Evolutionary conservation across 2,797 vertebrate species (phyloP), one percentile per base, ranked within the genome.

Genomic region (Sebastes melanostomus): DNA sequence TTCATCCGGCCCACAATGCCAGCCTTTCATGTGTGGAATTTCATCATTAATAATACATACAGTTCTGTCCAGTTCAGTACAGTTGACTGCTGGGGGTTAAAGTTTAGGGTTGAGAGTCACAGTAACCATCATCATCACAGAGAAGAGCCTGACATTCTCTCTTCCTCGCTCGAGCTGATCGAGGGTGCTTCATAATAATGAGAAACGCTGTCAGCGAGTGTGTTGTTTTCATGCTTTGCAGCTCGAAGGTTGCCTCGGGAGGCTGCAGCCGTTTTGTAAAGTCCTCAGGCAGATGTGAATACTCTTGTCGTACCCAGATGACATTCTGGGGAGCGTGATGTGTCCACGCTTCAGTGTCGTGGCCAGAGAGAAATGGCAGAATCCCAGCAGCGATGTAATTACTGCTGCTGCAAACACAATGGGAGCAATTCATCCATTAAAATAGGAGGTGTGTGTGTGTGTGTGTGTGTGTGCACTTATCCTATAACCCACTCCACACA

Each of bases 21-120:
- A 18, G 84, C 78, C 91, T 95, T 95, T 96, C 94, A 95, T 91
- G 81, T 71, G 90, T 87, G 93, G 94, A 94, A 95, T 96, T 93
- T 93, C 84, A 58, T 87, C 93, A 95, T 96, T 95, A 96, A 95
- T 94, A 94, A 94, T 93, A 91, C 93, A 94, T 94, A 91, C 86
- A 84, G 67, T 60, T 78, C 87, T 69, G 71, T 79, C 69, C 92
- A 83, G 85, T 75, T 77, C 86, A 71, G 81, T 78, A 71, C 88
- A 84, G 82, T 68, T 66, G 76, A 73, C 75, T 78, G 82, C 85
- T 78, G 82, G 86, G 81, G 91, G 93, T 94, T 83, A 90, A 87
- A 89, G 93, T 89, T 91, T 56, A 86, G 14, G 54, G 84, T 74
- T 85, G 77, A 88, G 69, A 86, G 81, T 80, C 78, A 78, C 78